Percentiles rank a stretch among this genome's conserved stretches.
These are phyloP conservation scores for Mareca penelope DNA, from an alignment of 2,797 vertebrate species.

Conservation along the genomic window DNA sequence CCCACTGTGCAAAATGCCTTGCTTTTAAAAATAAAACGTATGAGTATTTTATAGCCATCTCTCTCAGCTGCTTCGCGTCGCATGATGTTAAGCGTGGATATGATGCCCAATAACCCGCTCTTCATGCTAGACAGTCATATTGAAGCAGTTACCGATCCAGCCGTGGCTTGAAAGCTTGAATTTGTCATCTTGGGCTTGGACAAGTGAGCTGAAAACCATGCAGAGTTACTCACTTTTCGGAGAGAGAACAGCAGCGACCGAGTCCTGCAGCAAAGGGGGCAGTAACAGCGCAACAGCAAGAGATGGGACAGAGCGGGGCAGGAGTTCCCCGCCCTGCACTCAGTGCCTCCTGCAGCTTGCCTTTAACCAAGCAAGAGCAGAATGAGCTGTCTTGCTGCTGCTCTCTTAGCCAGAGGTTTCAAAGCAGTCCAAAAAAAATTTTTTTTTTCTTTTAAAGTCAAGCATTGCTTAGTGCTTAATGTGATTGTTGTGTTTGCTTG, in stretches of 20 bases:
- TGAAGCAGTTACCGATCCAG: neutral
- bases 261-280: accelerated
- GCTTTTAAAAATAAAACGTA: neutral
- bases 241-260: no score
- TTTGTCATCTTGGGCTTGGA: neutral
- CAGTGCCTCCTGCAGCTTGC: no score
- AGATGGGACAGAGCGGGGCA: neutral
- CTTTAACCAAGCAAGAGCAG: no score
- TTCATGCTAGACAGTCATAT: accelerated
- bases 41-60: neutral
- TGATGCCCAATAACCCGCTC: accelerated
- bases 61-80: neutral
- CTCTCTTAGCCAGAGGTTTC: neutral
- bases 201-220: no score
- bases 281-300: accelerated
- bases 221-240: neutral
- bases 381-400: neutral
- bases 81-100: no score
- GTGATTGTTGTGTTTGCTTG: accelerated
- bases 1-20: neutral
- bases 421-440: neutral
- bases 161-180: neutral
- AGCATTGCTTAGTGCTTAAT: neutral
- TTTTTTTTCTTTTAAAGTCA: no score
- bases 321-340: neutral